Evolutionary conservation across 2,113 vertebrate genomes (phyloP).

Genomic region (Xenopus borealis): DNA sequence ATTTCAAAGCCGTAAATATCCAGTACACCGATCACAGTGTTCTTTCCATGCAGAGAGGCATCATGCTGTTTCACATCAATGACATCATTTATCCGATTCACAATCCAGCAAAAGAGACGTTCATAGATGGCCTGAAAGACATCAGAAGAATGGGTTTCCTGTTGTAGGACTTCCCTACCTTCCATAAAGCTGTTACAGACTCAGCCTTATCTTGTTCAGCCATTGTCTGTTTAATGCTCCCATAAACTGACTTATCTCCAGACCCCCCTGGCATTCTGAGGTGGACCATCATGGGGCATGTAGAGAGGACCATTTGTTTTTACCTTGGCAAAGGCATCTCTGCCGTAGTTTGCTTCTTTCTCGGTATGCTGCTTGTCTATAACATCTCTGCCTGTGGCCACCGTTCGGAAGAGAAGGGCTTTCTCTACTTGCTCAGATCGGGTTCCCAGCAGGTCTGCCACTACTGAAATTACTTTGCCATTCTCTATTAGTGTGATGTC

Average conservation of each 20-base stretch:
- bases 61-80: constrained; percentile 93
- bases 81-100: constrained; percentile 87
- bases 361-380: constrained; percentile 95
- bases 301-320: not conserved
- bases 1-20: constrained; percentile 99
- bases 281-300: too few relatives aligned
- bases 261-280: too few relatives aligned
- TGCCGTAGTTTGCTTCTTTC: constrained; percentile 88
- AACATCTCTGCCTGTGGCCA: constrained; percentile 88
- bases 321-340: constrained; percentile 94
- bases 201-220: too few relatives aligned
- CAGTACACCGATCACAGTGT: constrained; percentile 95
- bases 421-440: constrained; percentile 87
- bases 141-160: not conserved
- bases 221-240: too few relatives aligned
- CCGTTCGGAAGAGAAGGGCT: constrained; percentile 87
- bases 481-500: constrained; percentile 87
- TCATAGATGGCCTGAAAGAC: constrained; percentile 89
- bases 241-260: too few relatives aligned
- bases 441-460: constrained; percentile 81
- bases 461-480: constrained; percentile 71
- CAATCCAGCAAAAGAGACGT: constrained; percentile 96
- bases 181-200: too few relatives aligned
- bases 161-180: too few relatives aligned
- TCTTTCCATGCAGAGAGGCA: constrained; percentile 84